Evolutionary conservation across 2,113 vertebrate species (phyloP), one percentile per base, ranked within the genome.

Genomic region (Phrynosoma blainvillii): DNA sequence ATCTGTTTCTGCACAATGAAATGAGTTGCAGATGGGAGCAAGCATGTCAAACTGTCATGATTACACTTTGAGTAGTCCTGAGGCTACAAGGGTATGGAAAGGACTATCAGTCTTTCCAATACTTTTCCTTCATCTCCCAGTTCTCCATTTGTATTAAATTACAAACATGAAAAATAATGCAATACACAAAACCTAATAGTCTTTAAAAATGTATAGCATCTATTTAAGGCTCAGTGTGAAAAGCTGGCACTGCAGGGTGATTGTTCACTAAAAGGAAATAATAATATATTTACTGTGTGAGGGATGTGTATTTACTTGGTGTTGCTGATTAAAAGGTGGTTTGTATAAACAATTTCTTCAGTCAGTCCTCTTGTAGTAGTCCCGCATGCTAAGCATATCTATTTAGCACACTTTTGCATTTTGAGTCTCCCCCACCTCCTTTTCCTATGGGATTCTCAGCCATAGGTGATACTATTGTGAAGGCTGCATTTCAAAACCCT

Each of bases 401-500:
- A 89, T 90, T 93, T 90, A 85, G 81, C 92, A 88, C 25, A n/a
- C 18, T 66, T 89, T 87, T 86, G 42, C 56, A 54, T 71, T 88
- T 79, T 0, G 7, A 78, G 79, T 93, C 73, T 0, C 23, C 27
- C 66, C 9, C 66, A 47, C n/a, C n/a, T n/a, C 30, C 80, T 85
- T 56, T 84, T 30, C 9, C 87, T 88, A 90, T 85, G 89, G 90
- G 80, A 92, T 93, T 87, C 93, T 96, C 92, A 94, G 93, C 84
- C 93, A 78, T 91, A 89, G 86, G 84, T 93, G 82, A 93, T 88
- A 93, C 90, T 90, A 93, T 52, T 89, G 85, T 81, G 88, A 93
- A 85, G 75, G 90, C 84, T 93, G 88, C 77, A 42, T 91, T 88
- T 92, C 93, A 89, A 88, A 90, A 93, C 93, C 94, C 90, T 95